Base-by-base conservation (phyloP, 92 coral and sea anemone species). In the Galaxea fascicularis region DNA sequence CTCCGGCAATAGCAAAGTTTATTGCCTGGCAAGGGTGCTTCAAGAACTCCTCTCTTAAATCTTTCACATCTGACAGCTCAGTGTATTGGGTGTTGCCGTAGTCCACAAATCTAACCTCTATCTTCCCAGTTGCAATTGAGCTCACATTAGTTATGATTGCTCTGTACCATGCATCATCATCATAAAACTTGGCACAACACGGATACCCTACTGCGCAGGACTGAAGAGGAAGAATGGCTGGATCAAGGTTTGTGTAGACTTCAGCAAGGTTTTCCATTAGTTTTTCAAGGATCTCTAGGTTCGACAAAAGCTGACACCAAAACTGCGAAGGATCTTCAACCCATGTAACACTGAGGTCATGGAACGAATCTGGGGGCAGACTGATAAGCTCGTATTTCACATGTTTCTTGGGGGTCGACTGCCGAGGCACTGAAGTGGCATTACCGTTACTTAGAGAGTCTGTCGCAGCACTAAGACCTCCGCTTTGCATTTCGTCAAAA, bases 171-270 rank as follows among this genome's bases (percentile, higher is more conserved):
- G 94, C 71, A 8, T 82, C 93, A 65, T 96, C 99, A 7, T 95
- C 99, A 31, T 95, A 79, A 80, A 92, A 96, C 80, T 89, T 92
- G 20, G 99, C 98, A 89, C 99, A 96, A 70, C 99, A 96, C 1
- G 98, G 97, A 65, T 90, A 89, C 7, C 96, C 94, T 20, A 85
- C 87, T 22, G 89, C 72, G 62, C 98, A 91, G 11, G 98, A 92
- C 74, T 82, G 84, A 52, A 96, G 76, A 16, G 92, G 94, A n/a
- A 95, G 86, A 9, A 75, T 78, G 4, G 91, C 93, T 66, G 91
- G 91, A 10, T 87, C 83, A 4, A 87, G 90, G 29, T 94, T 95
- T 47, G 91, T 58, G 35, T 96, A 96, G 24, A 90, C 91, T 12
- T 80, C 92, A 4, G 95, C 95, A 28, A 96, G 86, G 24, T 87